Evolutionary conservation across 2,113 vertebrate species (phyloP), one percentile per base, ranked within the genome.

Genomic region (Oryzias woworae): DNA sequence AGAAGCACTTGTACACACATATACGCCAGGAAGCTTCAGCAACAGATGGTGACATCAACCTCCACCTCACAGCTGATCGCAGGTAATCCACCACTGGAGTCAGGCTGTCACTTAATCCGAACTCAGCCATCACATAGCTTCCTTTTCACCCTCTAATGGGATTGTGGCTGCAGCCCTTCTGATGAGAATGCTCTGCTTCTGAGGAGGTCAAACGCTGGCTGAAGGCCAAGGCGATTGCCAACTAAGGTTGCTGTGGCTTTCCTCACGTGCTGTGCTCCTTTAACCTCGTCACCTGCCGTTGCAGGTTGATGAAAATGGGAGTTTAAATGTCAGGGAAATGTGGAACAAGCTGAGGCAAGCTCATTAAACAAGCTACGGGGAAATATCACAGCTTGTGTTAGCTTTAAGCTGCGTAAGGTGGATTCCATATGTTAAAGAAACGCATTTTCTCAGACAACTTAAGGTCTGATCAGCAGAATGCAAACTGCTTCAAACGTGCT

Each of bases 21-120:
- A 5, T 26, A 46, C 15, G 26, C 48, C 41, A 16, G 75, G 51
- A 65, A 67, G 68, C 65, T 66, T 73, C 61, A 36, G 16, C 20
- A 55, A 45, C 82, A 84, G 74, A 84, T 65, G 71, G 78, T 36
- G 61, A 70, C 64, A 53, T 66, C 28, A 51, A 61, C 62, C 51
- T 55, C 53, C 3, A 41, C 44, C 69, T 1, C 51, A 16, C 49
- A 58, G 64, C 69, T 61, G 41, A 71, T 75, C 67, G 24, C 15
- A 58, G 50, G 31, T 85, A 81, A 88, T 84, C 79, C 71, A 73
- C 51, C 28, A 7, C 36, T 62, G 51, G 45, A 71, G 69, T 73
- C 77, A 79, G 57, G 36, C 63, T 73, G 80, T 80, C 62, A 28
- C 65, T 61, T 81, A 76, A 79, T 80, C 83, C 66, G 15, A 18